Evolutionary conservation across 1,140 invertebrate genomes (phyloP).

Genomic region (Monomorium pharaonis): DNA sequence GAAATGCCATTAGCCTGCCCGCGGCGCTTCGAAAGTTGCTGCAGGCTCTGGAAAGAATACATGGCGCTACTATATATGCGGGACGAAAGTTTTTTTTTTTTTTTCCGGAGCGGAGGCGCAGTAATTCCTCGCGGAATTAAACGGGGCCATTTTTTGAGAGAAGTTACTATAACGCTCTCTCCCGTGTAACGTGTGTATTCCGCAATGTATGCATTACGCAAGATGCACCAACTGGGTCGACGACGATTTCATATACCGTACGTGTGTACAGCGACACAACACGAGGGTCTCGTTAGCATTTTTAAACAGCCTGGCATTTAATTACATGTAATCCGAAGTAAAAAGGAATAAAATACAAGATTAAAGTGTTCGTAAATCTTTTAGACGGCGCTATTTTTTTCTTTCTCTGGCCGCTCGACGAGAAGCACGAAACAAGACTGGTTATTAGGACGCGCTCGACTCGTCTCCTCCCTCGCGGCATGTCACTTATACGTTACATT

Average conservation of each 20-base stretch:
- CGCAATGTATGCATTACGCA: constrained; percentile 1
- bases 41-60: constrained; percentile 4
- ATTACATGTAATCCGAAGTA: not conserved
- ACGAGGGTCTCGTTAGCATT: not conserved
- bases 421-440: not conserved
- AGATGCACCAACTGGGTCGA: not conserved
- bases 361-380: not conserved
- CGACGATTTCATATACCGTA: too few species aligned
- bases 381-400: too few species aligned
- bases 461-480: too few species aligned
- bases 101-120: not conserved
- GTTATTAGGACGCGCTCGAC: too few species aligned
- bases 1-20: constrained; percentile 64
- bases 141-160: constrained; percentile 14
- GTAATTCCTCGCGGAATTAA: constrained; percentile 49
- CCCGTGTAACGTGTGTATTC: not conserved
- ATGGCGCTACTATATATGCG: not conserved
- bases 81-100: constrained; percentile 52
- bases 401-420: not conserved
- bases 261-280: too few species aligned
- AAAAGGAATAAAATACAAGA: not conserved
- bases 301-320: not conserved
- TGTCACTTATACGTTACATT: too few species aligned
- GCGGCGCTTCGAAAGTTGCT: constrained; percentile 58
- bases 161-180: constrained; percentile 22